Conservation (phyloP, 2,113 vertebrate species). For the Caretta caretta region DNA sequence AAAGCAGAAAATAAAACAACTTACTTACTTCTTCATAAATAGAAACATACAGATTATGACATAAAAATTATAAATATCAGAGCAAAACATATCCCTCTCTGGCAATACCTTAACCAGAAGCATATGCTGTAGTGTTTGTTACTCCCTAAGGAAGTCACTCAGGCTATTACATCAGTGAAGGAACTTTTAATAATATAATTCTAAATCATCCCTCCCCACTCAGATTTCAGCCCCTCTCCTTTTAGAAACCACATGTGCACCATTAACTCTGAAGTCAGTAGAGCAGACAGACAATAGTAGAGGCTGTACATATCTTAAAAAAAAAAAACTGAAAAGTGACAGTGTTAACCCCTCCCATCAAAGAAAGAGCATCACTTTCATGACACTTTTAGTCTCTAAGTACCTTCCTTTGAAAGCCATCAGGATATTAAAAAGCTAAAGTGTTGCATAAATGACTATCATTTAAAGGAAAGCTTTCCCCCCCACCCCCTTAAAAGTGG, state of each 20-base stretch:
- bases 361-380: conserved; percentile 71
- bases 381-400: conserved; percentile 72
- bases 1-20: not conserved
- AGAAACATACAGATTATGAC: not conserved
- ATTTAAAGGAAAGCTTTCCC: conserved; percentile 59
- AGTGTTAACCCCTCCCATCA: conserved; percentile 68
- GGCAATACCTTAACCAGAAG: not conserved
- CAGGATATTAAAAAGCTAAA: conserved; percentile 75
- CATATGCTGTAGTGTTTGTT: not conserved
- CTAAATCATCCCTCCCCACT: conserved; percentile 33
- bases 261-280: conserved; percentile 69
- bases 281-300: conserved; percentile 57
- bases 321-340: conserved; percentile 72
- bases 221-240: conserved; percentile 50
- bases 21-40: not conserved
- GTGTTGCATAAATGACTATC: conserved; percentile 69
- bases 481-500: conserved; percentile 28
- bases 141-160: conserved; percentile 8
- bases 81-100: not conserved
- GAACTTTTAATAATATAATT: conserved; percentile 47
- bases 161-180: conserved; percentile 13
- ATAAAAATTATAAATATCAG: not conserved
- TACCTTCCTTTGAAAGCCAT: conserved; percentile 67
- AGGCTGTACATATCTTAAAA: conserved; percentile 55
- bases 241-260: conserved; percentile 62